phyloP scores from a whole-genome alignment of 2,113 vertebrate genomes.

The Microcebus jonahi region DNA sequence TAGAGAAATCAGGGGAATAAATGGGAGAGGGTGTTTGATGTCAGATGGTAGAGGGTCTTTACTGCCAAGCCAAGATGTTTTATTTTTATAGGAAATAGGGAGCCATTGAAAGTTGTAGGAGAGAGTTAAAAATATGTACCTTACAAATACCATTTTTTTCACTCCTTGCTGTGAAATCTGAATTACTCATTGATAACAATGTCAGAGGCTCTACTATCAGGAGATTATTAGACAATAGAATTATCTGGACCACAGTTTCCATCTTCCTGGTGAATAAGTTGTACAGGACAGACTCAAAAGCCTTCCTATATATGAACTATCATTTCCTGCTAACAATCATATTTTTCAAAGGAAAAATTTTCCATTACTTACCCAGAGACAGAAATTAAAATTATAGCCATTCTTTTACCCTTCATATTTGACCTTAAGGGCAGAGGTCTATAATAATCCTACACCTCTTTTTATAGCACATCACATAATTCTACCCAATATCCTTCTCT shows the following conservation, averaged over 20 bases:
- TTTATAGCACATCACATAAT: background rate
- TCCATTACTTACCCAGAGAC: conserved; percentile 2
- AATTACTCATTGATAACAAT: background rate
- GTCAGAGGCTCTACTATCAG: background rate
- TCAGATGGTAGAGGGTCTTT: background rate
- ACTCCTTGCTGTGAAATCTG: background rate
- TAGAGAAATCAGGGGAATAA: background rate
- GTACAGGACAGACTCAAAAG: background rate
- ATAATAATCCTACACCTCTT: background rate
- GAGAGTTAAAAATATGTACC: background rate
- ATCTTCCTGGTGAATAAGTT: background rate
- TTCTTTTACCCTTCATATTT: conserved; percentile 29
- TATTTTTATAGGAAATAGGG: background rate
- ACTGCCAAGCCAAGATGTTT: background rate
- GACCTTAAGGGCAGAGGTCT: background rate
- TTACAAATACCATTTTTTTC: conserved; percentile 9
- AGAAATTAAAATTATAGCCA: conserved; percentile 38
- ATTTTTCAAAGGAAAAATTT: conserved; percentile 43
- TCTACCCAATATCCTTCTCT: background rate
- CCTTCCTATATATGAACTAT: background rate
- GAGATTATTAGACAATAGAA: background rate
- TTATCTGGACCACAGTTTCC: background rate
- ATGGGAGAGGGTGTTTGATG: background rate
- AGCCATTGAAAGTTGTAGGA: background rate
- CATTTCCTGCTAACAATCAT: conserved; percentile 38